These are phyloP conservation scores for Synchiropus splendidus DNA, from an alignment of 2,113 vertebrate genomes.

Conservation along the genomic window DNA sequence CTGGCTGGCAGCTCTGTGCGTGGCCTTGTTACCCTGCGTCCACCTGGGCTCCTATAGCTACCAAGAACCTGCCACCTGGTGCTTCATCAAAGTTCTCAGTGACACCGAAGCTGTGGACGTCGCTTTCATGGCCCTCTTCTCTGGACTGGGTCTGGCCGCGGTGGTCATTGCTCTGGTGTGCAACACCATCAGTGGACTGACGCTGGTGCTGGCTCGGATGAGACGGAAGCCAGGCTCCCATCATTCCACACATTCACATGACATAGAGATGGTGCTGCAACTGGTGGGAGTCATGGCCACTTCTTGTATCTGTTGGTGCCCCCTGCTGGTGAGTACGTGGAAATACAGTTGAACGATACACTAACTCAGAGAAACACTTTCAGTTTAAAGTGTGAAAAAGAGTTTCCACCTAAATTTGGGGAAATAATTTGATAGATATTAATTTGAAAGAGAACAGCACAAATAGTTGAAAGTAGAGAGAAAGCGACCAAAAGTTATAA, in stretches of 20 bases:
- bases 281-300: slow-evolving; percentile 82
- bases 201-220: slow-evolving; percentile 72
- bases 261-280: slow-evolving; percentile 88
- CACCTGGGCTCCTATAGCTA: slow-evolving; percentile 72
- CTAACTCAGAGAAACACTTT: no score
- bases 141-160: slow-evolving; percentile 71
- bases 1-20: slow-evolving; percentile 65
- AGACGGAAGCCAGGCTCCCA: slow-evolving; percentile 57
- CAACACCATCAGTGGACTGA: slow-evolving; percentile 78
- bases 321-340: slow-evolving; percentile 74
- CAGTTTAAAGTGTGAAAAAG: no score
- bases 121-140: slow-evolving; percentile 73
- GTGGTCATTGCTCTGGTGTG: slow-evolving; percentile 73
- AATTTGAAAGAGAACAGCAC: no score
- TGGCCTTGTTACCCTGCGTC: slow-evolving; percentile 74
- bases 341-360: not conserved
- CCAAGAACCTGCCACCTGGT: slow-evolving; percentile 79
- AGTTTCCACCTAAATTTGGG: no score
- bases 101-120: slow-evolving; percentile 56
- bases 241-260: slow-evolving; percentile 67
- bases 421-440: no score
- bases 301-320: slow-evolving; percentile 85
- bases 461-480: no score
- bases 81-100: slow-evolving; percentile 72
- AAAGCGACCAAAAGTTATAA: no score